Evolutionary conservation across 2,888 invertebrate genomes (phyloP), one percentile per base, ranked within the genome.

Genomic region (Epinotia demarniana): DNA sequence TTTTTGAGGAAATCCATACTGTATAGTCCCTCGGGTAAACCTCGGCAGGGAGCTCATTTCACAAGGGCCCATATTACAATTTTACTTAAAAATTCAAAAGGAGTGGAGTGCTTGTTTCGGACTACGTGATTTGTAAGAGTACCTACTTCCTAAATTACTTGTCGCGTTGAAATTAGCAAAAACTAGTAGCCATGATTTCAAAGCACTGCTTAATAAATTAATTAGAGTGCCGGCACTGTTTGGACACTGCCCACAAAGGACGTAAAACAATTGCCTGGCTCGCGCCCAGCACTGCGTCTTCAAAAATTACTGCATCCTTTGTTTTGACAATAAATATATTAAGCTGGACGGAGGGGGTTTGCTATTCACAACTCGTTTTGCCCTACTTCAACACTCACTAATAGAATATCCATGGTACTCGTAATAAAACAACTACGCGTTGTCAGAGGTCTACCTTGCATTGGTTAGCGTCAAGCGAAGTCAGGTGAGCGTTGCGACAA

Each of bases 281-380:
- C 58, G 69, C 69, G 46, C 58, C 43, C 69, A 18, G 55, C 18
- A 19, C 66, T 27, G 33, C 66, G 60, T 69, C 69, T 69, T 69
- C 69, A 69, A 69, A 69, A 69, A 69, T 69, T 69, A 69, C 69
- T 69, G 69, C 69, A 46, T 46, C 60, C 69, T 58, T 69, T 71
- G 70, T 71, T 62, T 71, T 71, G 61, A 71, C 70, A 71, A 71
- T 71, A 71, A 62, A 71, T 62, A 71, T 19, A 62, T 71, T 53
- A 49, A 53, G 46, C 23, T 46, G 63, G 63, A 63, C 46, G 61
- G 58, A 60, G 61, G n/a, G n/a, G n/a, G 53, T 53, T 4, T 16
- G 53, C n/a, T 13, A n/a, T 53, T 53, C 53, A 53, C 53, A 16
- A 49, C 16, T 49, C 16, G 49, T 13, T 49, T 16, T 4, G 1